phyloP scores from a whole-genome alignment of 2,113 vertebrate genomes.

The Boleophthalmus pectinirostris region DNA sequence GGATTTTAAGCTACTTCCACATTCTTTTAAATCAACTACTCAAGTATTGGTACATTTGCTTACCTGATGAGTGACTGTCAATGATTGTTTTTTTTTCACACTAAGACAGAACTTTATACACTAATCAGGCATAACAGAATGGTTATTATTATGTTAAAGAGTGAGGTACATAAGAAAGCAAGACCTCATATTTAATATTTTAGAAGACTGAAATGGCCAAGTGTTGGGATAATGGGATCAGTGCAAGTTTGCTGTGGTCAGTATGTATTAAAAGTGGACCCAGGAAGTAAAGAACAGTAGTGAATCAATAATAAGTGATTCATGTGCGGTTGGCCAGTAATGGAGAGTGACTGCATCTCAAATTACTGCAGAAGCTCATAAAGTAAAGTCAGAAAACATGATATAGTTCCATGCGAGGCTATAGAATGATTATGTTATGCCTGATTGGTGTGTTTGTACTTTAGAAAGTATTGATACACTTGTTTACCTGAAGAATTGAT shows the following conservation, averaged over 20 bases:
- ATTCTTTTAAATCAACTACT: conserved; percentile 6
- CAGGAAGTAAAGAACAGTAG: not conserved
- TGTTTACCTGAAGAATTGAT: not conserved
- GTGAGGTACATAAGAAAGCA: not conserved
- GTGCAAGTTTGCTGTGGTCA: not conserved
- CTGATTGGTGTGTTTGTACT: not conserved
- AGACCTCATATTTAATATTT: not conserved
- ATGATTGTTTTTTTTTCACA: conserved; percentile 26
- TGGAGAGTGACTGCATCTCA: not conserved
- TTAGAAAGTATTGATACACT: not conserved
- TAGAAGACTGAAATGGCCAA: not conserved
- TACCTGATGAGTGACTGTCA: conserved; percentile 20
- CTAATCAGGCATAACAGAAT: not conserved
- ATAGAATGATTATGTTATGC: not conserved
- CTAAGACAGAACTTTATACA: not conserved
- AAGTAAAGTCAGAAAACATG: not conserved
- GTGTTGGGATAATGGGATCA: not conserved
- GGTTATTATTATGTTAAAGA: not conserved
- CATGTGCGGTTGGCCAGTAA: not conserved
- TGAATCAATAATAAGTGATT: not conserved
- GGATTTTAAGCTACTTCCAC: conserved; percentile 17
- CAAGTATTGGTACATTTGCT: conserved; percentile 18
- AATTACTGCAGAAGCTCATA: not conserved
- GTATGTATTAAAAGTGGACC: not conserved
- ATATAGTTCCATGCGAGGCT: not conserved